Evolutionary conservation across 2,797 vertebrate species (phyloP), one percentile per base, ranked within the genome.

Genomic region (Hapalemur alaotrensis): DNA sequence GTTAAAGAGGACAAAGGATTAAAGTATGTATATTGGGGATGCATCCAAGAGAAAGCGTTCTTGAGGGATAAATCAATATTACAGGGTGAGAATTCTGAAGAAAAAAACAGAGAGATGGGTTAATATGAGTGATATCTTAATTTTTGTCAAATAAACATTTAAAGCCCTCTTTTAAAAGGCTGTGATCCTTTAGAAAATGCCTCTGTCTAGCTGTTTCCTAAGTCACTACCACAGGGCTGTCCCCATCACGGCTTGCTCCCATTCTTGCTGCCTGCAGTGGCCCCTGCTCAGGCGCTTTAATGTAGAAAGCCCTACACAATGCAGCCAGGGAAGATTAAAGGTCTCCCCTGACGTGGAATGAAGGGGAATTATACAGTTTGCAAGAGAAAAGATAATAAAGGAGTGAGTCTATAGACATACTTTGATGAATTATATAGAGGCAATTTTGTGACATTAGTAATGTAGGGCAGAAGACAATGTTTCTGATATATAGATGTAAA

Each of bases 391-490:
- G 98, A 98, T 98, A 98, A 98, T 98, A 98, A 98, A 98, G 97
- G 96, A 95, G 92, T 94, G 97, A 98, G 95, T 98, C 98, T 98
- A 98, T 98, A 98, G 98, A 98, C 98, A 98, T 98, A 98, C 98
- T 98, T 98, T 98, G 98, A 99, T 98, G 98, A 98, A 99, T 99
- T 99, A 98, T 98, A 98, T 95, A 98, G 98, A 96, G 96, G 98
- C 98, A 98, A 98, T 99, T 98, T 99, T 99, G 98, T 98, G 98
- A 98, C 99, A 98, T 99, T 98, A 98, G 98, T 96, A 97, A 98
- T 98, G 98, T 98, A 97, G 98, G 98, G 97, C 97, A 98, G 98
- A 99, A 98, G 98, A 98, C 98, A 98, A 97, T 97, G 98, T 98
- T 98, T 98, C 98, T 98, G 98, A 98, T 98, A 99, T 97, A 98